Base-by-base conservation (phyloP, 2,797 vertebrate species). In the Scyliorhinus canicula region DNA sequence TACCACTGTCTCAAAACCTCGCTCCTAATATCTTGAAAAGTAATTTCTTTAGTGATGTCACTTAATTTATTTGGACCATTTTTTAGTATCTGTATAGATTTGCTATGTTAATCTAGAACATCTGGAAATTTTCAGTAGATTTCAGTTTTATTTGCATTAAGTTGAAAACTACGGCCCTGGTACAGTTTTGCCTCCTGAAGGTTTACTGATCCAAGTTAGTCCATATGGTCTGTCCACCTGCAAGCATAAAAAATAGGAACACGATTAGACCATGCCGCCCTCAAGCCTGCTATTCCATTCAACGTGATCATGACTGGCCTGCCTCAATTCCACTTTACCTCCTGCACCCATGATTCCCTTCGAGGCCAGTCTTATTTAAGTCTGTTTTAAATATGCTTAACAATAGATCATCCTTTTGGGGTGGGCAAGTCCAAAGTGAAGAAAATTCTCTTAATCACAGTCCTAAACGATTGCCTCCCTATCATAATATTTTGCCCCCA, bases 141-240 rank as follows among this genome's bases (percentile, higher is more conserved):
- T 9, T 82, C 21, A 26, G 21, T 82, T 82, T 44, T 82, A 44
- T 7, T 82, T 79, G n/a, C 14, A 3, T 40, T 94, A 0, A 19
- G 96, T 47, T 71, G 12, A 26, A 65, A 26, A n/a, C 16, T 2
- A 7, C 24, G n/a, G 63, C 63, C 16, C 31, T 24, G 47, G 21
- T 12, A 31, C 4, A 74, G 26, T 8, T 28, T 57, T 95, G 95
- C 26, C 7, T 16, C 52, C n/a, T 57, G 6, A 82, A 79, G 1
- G 16, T 79, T 63, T 26, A 31, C 28, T 95, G 97, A 96, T 7
- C 79, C 44, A 44, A 12, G 67, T 95, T 6, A 28, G 50, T 21
- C 21, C 44, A 2, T 3, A 57, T 52, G 55, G 50, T 55, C 28
- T 16, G 28, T 26, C 50, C 55, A 28, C 5, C 85, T 44, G 9